Conservation (phyloP, 2,113 vertebrate species). For the Centrocercus urophasianus region DNA sequence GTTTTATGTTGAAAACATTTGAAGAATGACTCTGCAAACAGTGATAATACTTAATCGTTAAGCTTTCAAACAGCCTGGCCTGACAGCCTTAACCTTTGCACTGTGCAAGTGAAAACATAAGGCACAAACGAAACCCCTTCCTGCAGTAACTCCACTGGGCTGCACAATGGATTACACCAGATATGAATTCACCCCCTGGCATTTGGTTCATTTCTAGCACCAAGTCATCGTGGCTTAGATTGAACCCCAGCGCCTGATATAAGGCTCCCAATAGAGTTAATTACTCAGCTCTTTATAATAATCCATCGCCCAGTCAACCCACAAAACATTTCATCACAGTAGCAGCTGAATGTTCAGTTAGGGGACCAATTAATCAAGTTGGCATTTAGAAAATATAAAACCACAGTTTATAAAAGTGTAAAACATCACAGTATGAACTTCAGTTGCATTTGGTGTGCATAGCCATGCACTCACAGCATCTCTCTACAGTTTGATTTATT, state of each 20-base stretch:
- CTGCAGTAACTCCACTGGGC: background rate
- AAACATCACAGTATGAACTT: slow-evolving; percentile 51
- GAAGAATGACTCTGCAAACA: slow-evolving; percentile 65
- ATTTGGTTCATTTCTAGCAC: slow-evolving; percentile 49
- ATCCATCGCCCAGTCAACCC: slow-evolving; percentile 31
- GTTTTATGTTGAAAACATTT: slow-evolving; percentile 51
- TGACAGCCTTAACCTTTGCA: slow-evolving; percentile 66
- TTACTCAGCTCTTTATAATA: slow-evolving; percentile 56
- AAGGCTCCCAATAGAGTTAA: slow-evolving; percentile 59
- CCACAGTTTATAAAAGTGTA: slow-evolving; percentile 60
- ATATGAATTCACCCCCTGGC: slow-evolving; percentile 35
- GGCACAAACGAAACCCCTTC: background rate
- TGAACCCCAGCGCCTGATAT: slow-evolving; percentile 39
- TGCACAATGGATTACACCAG: background rate
- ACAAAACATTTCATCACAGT: slow-evolving; percentile 60
- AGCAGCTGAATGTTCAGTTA: slow-evolving; percentile 61
- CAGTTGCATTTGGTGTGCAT: slow-evolving; percentile 15
- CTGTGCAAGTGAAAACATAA: slow-evolving; percentile 57
- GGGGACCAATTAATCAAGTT: slow-evolving; percentile 66
- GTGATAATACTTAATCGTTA: slow-evolving; percentile 60
- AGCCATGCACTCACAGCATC: background rate
- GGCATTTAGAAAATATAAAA: slow-evolving; percentile 26
- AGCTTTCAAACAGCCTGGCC: slow-evolving; percentile 55
- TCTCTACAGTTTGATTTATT: slow-evolving; percentile 61
- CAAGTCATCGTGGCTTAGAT: slow-evolving; percentile 30